Conservation (phyloP, 2,113 vertebrate genomes). For the Phylloscopus trochiloides region DNA sequence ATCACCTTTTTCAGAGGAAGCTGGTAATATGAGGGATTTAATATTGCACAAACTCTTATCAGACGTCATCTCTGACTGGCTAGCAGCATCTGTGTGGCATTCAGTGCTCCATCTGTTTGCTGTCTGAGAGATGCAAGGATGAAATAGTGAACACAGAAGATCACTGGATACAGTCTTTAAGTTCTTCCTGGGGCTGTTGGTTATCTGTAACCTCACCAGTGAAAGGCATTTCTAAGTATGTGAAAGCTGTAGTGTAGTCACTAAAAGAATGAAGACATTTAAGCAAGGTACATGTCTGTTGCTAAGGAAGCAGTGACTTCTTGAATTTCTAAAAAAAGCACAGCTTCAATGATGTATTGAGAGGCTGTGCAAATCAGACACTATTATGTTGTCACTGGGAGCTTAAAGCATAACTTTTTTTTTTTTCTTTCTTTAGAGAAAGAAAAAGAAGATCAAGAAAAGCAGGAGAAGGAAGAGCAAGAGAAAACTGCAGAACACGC, state of each 20-base stretch:
- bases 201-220: neutral
- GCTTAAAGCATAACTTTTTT: neutral
- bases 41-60: neutral
- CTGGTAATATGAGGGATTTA: neutral
- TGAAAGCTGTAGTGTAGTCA: neutral
- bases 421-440: slow-evolving; percentile 18
- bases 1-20: neutral
- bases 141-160: neutral
- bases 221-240: neutral
- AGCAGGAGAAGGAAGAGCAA: slow-evolving; percentile 23
- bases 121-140: neutral
- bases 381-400: neutral
- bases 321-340: neutral
- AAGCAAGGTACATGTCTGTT: neutral
- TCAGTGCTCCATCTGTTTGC: neutral
- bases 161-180: neutral
- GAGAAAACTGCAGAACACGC: slow-evolving; percentile 16
- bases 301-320: neutral
- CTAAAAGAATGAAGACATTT: neutral
- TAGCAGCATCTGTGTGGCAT: neutral
- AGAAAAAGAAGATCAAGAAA: slow-evolving; percentile 47
- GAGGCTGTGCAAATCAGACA: neutral
- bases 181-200: neutral
- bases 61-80: neutral
- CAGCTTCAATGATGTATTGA: neutral